These are phyloP conservation scores for Darevskia mixta DNA, from an alignment of 2,797 vertebrate species.

Conservation along the genomic window DNA sequence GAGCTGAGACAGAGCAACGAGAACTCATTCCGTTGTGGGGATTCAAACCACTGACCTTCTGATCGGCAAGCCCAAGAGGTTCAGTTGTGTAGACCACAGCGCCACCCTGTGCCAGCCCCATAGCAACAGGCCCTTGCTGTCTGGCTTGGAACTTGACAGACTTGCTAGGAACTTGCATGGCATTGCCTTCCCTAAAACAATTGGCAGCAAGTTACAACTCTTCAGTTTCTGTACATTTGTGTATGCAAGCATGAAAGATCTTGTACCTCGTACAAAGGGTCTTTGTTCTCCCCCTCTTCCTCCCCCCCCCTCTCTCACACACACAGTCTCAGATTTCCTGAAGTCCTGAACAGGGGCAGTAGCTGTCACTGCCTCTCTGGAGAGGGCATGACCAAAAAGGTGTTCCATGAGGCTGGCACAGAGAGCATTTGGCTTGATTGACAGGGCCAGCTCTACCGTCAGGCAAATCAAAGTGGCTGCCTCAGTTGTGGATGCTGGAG, in stretches of 20 bases:
- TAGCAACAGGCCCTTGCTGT: neutral
- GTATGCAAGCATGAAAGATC: neutral
- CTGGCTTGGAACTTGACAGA: neutral
- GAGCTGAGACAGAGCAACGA: no score
- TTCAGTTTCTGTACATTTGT: neutral
- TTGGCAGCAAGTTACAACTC: neutral
- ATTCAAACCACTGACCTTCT: no score
- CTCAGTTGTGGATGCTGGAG: no score
- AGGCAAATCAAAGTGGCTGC: no score
- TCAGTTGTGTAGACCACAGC: no score
- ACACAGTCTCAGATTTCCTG: neutral
- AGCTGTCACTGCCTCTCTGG: neutral
- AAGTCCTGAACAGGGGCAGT: neutral
- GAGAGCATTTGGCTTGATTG: neutral
- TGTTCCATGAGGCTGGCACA: neutral
- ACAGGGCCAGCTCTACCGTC: no score
- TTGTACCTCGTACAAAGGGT: neutral
- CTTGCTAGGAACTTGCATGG: neutral
- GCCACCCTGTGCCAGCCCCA: no score
- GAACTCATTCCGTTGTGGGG: accelerated
- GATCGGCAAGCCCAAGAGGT: no score
- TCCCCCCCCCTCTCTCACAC: accelerated
- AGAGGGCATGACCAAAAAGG: neutral
- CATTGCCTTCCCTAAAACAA: neutral
- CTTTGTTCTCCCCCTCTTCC: neutral